Conservation (phyloP, 2,113 vertebrate genomes). For the Polypterus senegalus region DNA sequence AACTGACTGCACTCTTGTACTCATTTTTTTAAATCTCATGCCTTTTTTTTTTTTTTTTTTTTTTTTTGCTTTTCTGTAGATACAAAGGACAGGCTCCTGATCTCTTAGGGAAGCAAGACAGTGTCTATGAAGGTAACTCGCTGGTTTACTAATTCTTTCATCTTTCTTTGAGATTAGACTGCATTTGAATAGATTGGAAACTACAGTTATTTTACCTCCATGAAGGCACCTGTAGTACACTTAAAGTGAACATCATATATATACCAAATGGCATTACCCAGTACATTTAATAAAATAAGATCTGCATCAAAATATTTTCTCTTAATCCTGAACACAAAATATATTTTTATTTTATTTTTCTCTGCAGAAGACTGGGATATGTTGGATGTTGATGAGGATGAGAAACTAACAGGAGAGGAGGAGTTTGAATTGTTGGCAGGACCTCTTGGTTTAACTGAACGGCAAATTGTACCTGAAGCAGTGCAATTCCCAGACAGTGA, state of each 20-base stretch:
- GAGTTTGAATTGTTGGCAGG: slow-evolving; percentile 88
- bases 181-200: too few species aligned
- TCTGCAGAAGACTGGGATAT: slow-evolving; percentile 94
- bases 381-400: slow-evolving; percentile 88
- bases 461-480: slow-evolving; percentile 76
- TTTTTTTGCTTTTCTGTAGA: slow-evolving; percentile 42
- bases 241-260: too few species aligned
- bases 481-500: slow-evolving; percentile 94
- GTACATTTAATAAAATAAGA: too few species aligned
- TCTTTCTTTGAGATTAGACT: not conserved
- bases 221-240: too few species aligned
- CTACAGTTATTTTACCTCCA: too few species aligned
- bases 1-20: too few species aligned
- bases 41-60: too few species aligned
- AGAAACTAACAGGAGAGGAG: slow-evolving; percentile 88
- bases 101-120: slow-evolving; percentile 93
- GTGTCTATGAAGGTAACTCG: slow-evolving; percentile 87
- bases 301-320: too few species aligned
- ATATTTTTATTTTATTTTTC: slow-evolving; percentile 13
- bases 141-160: slow-evolving; percentile 27
- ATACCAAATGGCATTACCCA: too few species aligned
- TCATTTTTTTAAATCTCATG: too few species aligned
- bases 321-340: too few species aligned
- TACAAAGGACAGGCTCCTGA: slow-evolving; percentile 94
- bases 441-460: slow-evolving; percentile 79